Conservation (phyloP, 2,888 invertebrate species). For the Lymantria monacha region DNA sequence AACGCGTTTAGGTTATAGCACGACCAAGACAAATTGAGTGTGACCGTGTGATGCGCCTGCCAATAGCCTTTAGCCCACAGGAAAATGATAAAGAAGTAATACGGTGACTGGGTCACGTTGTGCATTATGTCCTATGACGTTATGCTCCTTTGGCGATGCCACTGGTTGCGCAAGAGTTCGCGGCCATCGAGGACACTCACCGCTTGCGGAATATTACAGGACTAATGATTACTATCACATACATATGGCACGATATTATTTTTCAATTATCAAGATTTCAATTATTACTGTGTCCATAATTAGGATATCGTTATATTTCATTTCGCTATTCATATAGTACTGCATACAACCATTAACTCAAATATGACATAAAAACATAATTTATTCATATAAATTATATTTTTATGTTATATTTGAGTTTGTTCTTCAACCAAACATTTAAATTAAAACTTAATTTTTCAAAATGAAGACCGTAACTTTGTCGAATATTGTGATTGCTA, state of each 20-base stretch:
- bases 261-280: too few relatives aligned
- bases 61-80: slow-evolving; percentile 46
- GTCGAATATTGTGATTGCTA: too few relatives aligned
- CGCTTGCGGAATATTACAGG: slow-evolving; percentile 51
- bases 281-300: too few relatives aligned
- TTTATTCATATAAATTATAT: too few relatives aligned
- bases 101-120: slow-evolving; percentile 65
- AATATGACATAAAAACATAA: too few relatives aligned
- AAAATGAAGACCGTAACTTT: too few relatives aligned
- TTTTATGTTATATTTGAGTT: too few relatives aligned
- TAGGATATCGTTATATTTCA: too few relatives aligned
- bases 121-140: slow-evolving; percentile 55
- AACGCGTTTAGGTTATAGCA: background rate
- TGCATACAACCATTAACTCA: too few relatives aligned
- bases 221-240: slow-evolving; percentile 27
- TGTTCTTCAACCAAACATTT: too few relatives aligned
- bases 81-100: slow-evolving; percentile 66
- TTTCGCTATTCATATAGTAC: too few relatives aligned
- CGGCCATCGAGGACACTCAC: slow-evolving; percentile 53
- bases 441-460: too few relatives aligned
- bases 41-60: slow-evolving; percentile 33
- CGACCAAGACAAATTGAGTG: background rate
- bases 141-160: slow-evolving; percentile 47
- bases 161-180: slow-evolving; percentile 29
- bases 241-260: background rate